Base-by-base conservation (phyloP, 30 jellyfish, hydroid and myxozoan genomes). In the Aurelia sp. region DNA sequence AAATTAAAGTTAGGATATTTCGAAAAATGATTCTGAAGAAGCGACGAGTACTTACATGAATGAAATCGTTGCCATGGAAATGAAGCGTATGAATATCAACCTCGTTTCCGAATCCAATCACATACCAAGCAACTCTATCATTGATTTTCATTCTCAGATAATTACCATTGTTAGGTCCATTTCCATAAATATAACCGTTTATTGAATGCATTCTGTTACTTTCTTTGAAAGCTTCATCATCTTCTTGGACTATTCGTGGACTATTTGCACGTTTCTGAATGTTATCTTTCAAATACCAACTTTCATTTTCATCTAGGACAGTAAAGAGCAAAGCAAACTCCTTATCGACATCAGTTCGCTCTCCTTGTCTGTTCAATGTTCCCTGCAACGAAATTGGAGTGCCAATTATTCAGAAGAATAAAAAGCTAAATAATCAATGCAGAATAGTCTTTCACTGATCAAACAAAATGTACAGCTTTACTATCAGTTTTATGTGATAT, bases 1-100 rank as follows among this genome's bases (percentile, higher is more conserved):
- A 40, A 40, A 27, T 27, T 40, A 40, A 40, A 40, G 8, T 27
- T 0, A 44, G 10, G 55, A 44, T 44, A 44, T 44, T 44, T 7
- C 9, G 55, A 44, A 0, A 44, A 44, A 44, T 10, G 55, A 44
- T 44, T 9, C 10, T 44, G 9, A 44, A 44, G 13, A 44, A 7
- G 55, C 8, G 16, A 44, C 13, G 55, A 44, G 50, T 19, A 74
- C 95, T 86, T 68, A 86, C 95, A 62, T 86, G 95, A 20, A 75
- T 62, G 31, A 86, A 86, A 11, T 72, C 76, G 59, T 86, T 75
- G 61, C 85, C 95, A 75, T 86, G 95, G 64, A 86, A 86, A 73
- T 86, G 95, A 12, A 86, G 84, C 6, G 95, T 86, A 71, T 86
- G 95, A 55, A 86, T 78, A 47, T 86, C 95, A 19, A 86, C 89